Evolutionary conservation across 2,888 invertebrate genomes (phyloP).

Genomic region (Crioceris asparagi): DNA sequence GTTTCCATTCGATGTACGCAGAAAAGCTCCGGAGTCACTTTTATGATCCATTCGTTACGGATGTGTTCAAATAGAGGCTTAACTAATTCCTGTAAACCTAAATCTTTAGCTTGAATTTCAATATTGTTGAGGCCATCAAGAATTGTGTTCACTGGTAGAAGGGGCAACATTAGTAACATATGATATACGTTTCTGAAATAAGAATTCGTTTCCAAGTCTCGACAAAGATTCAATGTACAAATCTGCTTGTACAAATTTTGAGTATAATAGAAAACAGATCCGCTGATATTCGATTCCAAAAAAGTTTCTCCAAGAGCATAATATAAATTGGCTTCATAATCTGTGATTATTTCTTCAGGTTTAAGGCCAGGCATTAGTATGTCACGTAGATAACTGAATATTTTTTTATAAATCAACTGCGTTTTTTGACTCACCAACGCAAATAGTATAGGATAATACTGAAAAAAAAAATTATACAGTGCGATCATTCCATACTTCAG

Average conservation of each 20-base stretch:
- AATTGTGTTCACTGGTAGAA: conserved; percentile 35
- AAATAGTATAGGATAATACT: conserved; percentile 34
- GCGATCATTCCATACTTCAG: too few species aligned
- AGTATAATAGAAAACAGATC: conserved; percentile 34
- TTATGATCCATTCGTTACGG: conserved; percentile 29
- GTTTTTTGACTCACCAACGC: conserved; percentile 30
- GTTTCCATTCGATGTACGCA: conserved; percentile 34
- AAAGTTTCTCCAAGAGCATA: conserved; percentile 34
- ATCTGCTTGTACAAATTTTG: conserved; percentile 35
- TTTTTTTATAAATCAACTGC: conserved; percentile 29
- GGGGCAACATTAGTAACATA: conserved; percentile 34
- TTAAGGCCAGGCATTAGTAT: conserved; percentile 28
- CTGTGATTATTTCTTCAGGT: conserved; percentile 34
- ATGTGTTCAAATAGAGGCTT: conserved; percentile 29
- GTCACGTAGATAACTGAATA: conserved; percentile 30
- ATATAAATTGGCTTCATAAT: conserved; percentile 33
- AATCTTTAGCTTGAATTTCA: conserved; percentile 28
- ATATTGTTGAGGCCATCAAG: conserved; percentile 32
- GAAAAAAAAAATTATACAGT: conserved; percentile 16
- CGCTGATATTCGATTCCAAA: conserved; percentile 31
- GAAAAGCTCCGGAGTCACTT: conserved; percentile 33
- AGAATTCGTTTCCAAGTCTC: conserved; percentile 31
- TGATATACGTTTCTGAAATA: conserved; percentile 33
- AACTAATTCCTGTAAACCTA: conserved; percentile 22
- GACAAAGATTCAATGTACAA: conserved; percentile 29